phyloP scores from a whole-genome alignment of 2,888 invertebrate species.

The Luffia ferchaultella region DNA sequence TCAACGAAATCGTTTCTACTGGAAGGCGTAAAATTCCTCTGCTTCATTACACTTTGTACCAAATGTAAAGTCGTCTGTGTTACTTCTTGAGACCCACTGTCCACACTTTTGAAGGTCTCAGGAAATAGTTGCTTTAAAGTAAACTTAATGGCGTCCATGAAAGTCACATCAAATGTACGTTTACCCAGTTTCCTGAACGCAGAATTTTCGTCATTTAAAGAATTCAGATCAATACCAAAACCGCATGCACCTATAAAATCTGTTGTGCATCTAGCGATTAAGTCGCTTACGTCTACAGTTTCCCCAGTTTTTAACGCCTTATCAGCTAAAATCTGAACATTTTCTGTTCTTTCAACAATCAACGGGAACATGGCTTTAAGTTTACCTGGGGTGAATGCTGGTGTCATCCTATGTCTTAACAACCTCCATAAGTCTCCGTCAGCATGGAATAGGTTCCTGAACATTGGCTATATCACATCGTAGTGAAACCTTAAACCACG shows the following conservation, averaged over 20 bases:
- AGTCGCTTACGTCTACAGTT: too few species aligned
- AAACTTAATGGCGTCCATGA: too few species aligned
- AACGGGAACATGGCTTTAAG: slow-evolving; percentile 17
- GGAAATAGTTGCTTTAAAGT: too few species aligned
- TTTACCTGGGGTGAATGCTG: slow-evolving; percentile 16
- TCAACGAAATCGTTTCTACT: slow-evolving; percentile 5
- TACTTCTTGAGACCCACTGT: slow-evolving; percentile 9
- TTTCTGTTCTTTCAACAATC: slow-evolving; percentile 11
- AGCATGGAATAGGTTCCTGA: slow-evolving; percentile 7
- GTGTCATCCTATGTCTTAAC: slow-evolving; percentile 13
- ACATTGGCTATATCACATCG: neutral
- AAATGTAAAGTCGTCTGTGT: too few species aligned
- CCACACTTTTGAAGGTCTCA: slow-evolving; percentile 9
- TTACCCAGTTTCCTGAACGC: too few species aligned
- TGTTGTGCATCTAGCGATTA: too few species aligned
- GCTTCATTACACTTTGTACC: slow-evolving; percentile 4
- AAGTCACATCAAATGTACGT: too few species aligned
- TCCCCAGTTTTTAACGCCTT: too few species aligned
- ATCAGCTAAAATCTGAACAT: too few species aligned
- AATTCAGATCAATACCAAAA: too few species aligned
- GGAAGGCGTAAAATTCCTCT: slow-evolving; percentile 3
- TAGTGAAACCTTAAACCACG: slow-evolving; percentile 6
- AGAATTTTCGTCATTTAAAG: too few species aligned
- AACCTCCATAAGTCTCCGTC: slow-evolving; percentile 15
- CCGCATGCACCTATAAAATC: too few species aligned